Percentiles rank a stretch among this genome's conserved stretches.
Evolutionary conservation across 2,797 vertebrate species (phyloP).

Genomic region (Sebastes matsubarae): DNA sequence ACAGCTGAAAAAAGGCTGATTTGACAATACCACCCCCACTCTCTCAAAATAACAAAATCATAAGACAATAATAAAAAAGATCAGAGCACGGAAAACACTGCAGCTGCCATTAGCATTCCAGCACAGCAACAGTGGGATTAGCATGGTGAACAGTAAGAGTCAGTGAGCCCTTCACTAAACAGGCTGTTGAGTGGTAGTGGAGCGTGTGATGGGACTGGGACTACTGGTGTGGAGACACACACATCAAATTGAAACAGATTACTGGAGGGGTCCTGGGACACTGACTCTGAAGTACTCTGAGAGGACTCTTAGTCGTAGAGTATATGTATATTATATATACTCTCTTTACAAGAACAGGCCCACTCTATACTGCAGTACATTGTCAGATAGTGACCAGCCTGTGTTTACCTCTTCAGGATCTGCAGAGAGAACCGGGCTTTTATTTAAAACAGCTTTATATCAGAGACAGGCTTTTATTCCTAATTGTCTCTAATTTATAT

Average conservation of each 20-base stretch:
- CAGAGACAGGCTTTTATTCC: background rate
- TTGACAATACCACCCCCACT: background rate
- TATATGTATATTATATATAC: background rate
- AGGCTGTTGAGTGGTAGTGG: slow-evolving; percentile 58
- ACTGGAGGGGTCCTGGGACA: slow-evolving; percentile 64
- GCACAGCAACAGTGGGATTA: slow-evolving; percentile 53
- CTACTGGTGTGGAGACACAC: slow-evolving; percentile 57
- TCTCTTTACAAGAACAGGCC: background rate
- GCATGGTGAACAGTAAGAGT: slow-evolving; percentile 51
- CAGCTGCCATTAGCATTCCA: slow-evolving; percentile 54
- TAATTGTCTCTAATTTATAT: background rate
- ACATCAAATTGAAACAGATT: slow-evolving; percentile 75
- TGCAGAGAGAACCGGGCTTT: background rate
- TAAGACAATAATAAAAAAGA: background rate
- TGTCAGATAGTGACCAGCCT: background rate
- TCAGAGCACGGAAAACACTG: slow-evolving; percentile 17
- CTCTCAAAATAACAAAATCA: slow-evolving; percentile 1
- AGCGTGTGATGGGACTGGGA: slow-evolving; percentile 67
- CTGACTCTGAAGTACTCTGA: slow-evolving; percentile 49
- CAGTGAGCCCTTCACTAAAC: slow-evolving; percentile 59
- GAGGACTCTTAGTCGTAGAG: slow-evolving; percentile 29
- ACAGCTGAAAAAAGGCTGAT: background rate
- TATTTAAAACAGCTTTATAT: background rate
- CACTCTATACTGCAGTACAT: background rate
- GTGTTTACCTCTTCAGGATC: background rate